These are phyloP conservation scores for Falco concolor DNA, from an alignment of 2,797 vertebrate genomes.

Conservation along the genomic window DNA sequence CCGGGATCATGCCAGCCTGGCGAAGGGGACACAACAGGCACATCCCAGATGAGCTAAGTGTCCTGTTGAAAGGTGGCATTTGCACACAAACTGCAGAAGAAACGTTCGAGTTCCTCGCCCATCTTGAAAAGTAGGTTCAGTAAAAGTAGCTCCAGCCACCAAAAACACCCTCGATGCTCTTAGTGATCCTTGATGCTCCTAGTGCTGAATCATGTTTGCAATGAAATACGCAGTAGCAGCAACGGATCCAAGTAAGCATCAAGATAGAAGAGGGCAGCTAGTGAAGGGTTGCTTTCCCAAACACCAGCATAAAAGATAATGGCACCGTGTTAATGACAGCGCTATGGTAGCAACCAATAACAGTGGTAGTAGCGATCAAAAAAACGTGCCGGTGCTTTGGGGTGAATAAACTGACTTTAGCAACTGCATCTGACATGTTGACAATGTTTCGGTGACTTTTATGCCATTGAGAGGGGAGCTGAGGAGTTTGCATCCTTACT, in stretches of 20 bases:
- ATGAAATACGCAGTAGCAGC: fast-evolving
- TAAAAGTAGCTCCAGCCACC: not conserved
- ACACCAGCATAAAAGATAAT: not conserved
- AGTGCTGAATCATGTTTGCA: fast-evolving
- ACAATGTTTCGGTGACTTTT: fast-evolving
- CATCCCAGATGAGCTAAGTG: fast-evolving
- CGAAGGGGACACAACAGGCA: not conserved
- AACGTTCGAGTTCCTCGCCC: not conserved
- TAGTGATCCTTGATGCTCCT: not conserved
- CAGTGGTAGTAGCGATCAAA: not conserved
- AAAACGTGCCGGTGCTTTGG: not conserved
- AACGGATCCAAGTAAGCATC: not conserved
- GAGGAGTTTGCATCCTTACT: not conserved
- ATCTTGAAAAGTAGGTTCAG: not conserved
- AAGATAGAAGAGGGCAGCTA: not conserved
- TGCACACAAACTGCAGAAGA: not conserved
- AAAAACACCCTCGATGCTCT: not conserved
- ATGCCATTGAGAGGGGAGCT: fast-evolving
- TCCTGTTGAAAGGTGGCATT: not conserved
- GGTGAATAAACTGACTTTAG: not conserved
- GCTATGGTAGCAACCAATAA: not conserved
- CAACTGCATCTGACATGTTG: fast-evolving
- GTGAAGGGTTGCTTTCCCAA: not conserved
- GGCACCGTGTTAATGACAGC: not conserved
- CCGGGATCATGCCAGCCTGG: fast-evolving